These are phyloP conservation scores for Sisor rabdophorus DNA, from an alignment of 2,113 vertebrate genomes.

Conservation along the genomic window DNA sequence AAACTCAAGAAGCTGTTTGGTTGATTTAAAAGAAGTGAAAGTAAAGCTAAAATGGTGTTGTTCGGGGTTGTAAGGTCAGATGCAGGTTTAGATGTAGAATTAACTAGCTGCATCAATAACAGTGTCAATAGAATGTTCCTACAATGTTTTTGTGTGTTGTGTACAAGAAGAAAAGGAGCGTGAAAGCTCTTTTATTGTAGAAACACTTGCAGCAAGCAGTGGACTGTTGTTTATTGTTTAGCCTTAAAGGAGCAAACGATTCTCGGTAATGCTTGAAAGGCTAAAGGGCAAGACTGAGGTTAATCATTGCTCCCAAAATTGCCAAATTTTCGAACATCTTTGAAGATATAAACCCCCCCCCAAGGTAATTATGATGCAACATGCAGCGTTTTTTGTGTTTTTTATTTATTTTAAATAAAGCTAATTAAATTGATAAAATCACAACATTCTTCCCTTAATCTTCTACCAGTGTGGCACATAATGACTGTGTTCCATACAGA, in stretches of 20 bases:
- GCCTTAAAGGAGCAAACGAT: slow-evolving; percentile 1
- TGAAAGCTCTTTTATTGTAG: slow-evolving; percentile 70
- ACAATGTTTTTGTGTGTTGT: background rate
- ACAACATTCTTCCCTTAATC: no score
- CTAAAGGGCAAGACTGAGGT: slow-evolving; percentile 45
- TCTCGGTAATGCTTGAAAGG: background rate
- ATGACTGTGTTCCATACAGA: no score
- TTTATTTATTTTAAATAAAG: no score
- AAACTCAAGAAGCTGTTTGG: background rate
- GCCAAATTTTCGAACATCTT: no score
- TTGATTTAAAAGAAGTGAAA: background rate
- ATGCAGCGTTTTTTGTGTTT: no score
- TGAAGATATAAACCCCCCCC: no score
- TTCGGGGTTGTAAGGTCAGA: background rate
- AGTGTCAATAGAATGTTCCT: background rate
- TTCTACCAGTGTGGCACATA: no score
- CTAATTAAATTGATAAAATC: no score
- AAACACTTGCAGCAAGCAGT: slow-evolving; percentile 55
- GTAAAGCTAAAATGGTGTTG: background rate
- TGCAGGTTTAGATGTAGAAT: background rate
- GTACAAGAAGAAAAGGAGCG: background rate
- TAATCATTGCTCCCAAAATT: slow-evolving; percentile 7
- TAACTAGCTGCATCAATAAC: background rate
- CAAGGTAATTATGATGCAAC: no score
- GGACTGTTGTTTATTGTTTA: slow-evolving; percentile 62